These are phyloP conservation scores for Proisotoma minuta DNA, from an alignment of 2,888 invertebrate species.

Conservation along the genomic window DNA sequence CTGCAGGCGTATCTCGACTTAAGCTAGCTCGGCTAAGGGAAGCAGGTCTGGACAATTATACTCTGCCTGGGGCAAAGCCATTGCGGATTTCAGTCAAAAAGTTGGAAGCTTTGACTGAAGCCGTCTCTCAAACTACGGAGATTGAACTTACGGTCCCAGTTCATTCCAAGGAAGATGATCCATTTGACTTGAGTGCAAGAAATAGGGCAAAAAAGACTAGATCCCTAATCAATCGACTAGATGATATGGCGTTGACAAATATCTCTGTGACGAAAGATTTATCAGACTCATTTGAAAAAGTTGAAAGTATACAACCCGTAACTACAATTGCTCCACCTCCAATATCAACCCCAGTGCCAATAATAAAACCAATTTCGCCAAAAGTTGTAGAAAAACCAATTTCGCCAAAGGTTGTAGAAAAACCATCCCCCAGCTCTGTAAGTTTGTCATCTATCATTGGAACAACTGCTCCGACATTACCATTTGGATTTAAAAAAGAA, in stretches of 20 bases:
- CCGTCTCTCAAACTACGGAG: slow-evolving; percentile 16
- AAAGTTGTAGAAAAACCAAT: background rate
- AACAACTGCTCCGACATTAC: background rate
- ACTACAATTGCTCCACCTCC: background rate
- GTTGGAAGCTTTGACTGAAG: slow-evolving; percentile 14
- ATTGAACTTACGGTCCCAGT: slow-evolving; percentile 7
- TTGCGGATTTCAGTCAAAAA: slow-evolving; percentile 21
- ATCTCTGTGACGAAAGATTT: background rate
- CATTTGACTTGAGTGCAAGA: background rate
- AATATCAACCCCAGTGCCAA: background rate
- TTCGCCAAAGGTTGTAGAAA: background rate
- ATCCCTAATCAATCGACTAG: background rate
- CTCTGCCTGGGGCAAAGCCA: slow-evolving; percentile 11
- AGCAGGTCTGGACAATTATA: background rate
- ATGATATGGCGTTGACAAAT: background rate
- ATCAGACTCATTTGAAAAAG: background rate
- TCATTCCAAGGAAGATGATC: background rate
- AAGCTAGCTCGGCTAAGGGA: slow-evolving; percentile 24
- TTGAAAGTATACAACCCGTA: background rate
- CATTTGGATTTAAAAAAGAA: too few relatives aligned
- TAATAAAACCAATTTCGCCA: background rate
- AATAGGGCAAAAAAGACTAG: background rate
- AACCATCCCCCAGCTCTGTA: background rate
- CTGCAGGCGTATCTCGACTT: slow-evolving; percentile 27
- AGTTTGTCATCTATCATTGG: too few relatives aligned